A percentile compares a stretch with the other conserved stretches of the same genome.
Evolutionary conservation across 1,140 invertebrate species (phyloP).

Genomic region (Drosophila serrata): DNA sequence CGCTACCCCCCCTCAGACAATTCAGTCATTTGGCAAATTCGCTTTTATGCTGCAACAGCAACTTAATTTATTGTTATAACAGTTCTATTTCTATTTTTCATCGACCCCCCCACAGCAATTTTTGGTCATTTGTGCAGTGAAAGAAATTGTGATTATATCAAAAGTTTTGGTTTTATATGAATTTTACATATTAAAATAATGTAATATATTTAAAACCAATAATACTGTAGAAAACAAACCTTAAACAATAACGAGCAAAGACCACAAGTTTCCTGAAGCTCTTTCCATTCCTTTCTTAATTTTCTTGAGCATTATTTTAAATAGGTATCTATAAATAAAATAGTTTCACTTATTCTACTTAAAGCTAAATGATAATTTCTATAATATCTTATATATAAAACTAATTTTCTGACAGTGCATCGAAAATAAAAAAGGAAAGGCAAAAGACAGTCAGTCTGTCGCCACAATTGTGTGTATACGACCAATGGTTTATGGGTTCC

Average conservation of each 20-base stretch:
- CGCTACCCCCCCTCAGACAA: not conserved
- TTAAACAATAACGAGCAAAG: too few species aligned
- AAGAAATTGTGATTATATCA: not conserved
- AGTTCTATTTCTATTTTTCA: constrained; percentile 54
- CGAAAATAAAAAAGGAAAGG: not conserved
- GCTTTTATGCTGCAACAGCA: constrained; percentile 79
- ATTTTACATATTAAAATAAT: too few species aligned
- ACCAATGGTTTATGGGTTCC: constrained; percentile 48
- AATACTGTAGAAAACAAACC: too few species aligned
- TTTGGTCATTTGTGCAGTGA: constrained; percentile 17
- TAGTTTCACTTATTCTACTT: not conserved
- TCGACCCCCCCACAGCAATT: constrained; percentile 19
- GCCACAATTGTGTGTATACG: constrained; percentile 44
- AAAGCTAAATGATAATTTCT: not conserved
- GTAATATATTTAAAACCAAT: too few species aligned
- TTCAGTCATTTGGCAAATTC: constrained; percentile 68
- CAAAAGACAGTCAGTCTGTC: constrained; percentile 43
- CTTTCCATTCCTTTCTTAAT: too few species aligned
- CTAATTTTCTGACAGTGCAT: not conserved
- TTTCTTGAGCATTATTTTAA: too few species aligned
- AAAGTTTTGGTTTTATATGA: too few species aligned
- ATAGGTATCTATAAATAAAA: not conserved
- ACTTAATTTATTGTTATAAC: constrained; percentile 80
- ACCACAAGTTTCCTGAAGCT: too few species aligned
- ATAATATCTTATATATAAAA: not conserved